Percentiles rank a stretch among this genome's conserved stretches.
Conservation (phyloP, 2,888 invertebrate species). For the Elmis aenea region DNA sequence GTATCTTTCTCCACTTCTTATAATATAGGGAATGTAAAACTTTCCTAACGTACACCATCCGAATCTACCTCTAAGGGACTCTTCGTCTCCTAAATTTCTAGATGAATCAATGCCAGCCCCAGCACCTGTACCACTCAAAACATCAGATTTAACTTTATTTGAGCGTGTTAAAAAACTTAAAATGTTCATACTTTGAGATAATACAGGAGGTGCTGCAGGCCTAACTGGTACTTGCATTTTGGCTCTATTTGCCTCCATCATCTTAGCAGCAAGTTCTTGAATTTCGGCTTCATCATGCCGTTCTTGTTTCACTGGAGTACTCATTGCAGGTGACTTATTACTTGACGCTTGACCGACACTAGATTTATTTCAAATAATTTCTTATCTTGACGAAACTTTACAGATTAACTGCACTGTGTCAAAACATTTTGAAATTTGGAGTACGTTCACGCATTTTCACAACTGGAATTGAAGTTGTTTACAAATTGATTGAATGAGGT, state of each 20-base stretch:
- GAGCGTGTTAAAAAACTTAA: slow-evolving; percentile 23
- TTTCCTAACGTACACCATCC: slow-evolving; percentile 88
- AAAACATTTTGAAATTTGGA: neutral
- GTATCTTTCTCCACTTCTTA: slow-evolving; percentile 77
- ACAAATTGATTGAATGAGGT: slow-evolving; percentile 39
- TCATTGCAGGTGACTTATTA: slow-evolving; percentile 6
- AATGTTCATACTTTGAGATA: slow-evolving; percentile 20
- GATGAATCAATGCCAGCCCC: slow-evolving; percentile 20
- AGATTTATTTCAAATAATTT: neutral
- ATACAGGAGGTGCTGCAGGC: slow-evolving; percentile 23
- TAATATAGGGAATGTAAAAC: slow-evolving; percentile 83
- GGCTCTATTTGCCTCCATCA: slow-evolving; percentile 78
- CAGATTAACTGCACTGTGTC: too few relatives aligned
- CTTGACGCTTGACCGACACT: neutral
- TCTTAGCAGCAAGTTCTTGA: slow-evolving; percentile 77
- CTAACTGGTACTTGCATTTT: slow-evolving; percentile 48
- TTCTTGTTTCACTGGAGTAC: slow-evolving; percentile 59
- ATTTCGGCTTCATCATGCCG: slow-evolving; percentile 84
- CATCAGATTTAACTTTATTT: slow-evolving; percentile 25
- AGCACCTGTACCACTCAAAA: slow-evolving; percentile 29
- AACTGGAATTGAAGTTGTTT: slow-evolving; percentile 25
- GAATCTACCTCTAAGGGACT: slow-evolving; percentile 76
- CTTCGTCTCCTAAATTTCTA: slow-evolving; percentile 55
- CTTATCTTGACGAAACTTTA: neutral
- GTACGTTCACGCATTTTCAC: neutral